Evolutionary conservation across 1,140 invertebrate genomes (phyloP), one percentile per base, ranked within the genome.

Genomic region (Trichogramma pretiosum): DNA sequence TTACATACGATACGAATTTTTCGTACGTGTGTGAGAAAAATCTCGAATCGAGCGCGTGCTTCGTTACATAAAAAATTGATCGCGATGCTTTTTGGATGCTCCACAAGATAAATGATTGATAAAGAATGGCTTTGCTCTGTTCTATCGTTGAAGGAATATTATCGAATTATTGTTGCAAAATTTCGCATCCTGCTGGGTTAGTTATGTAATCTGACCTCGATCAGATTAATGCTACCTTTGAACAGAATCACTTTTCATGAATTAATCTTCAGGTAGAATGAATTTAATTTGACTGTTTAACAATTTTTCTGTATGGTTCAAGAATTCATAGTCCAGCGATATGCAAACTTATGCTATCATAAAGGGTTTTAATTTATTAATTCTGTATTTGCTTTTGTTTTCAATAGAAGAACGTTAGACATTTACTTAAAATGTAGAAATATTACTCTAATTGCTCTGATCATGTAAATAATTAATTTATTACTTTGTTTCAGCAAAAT

Each of bases 401-500:
- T 28, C 24, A 5, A 7, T 5, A 5, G 11, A 28, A 28, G 11
- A 28, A 28, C 5, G 11, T 28, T 11, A 7, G 11, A 5, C 11
- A 7, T 28, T 11, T 28, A 28, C 24, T 28, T 28, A 7, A 5
- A 28, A 7, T 11, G 24, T 28, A 11, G 5, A 28, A 28, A 5
- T 28, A 28, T 28, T 28, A 11, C 24, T 28, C 5, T 28, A 28
- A 11, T 11, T 11, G 24, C 5, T 28, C 24, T 11, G 24, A 28
- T 28, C 11, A 28, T 28, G 5, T 28, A 7, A 28, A 28, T 7
- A 7, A 11, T 7, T 28, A 28, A 32, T 17, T 48, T 53, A 39
- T 23, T 53, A 46, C 26, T 55, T 55, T 58, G 30, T 56, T 61
- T 54, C 57, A 85, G 83, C 76, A 71, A 51, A 78, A 83, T 73